Conservation (phyloP, 92 coral and sea anemone genomes). For the Galaxea fascicularis region DNA sequence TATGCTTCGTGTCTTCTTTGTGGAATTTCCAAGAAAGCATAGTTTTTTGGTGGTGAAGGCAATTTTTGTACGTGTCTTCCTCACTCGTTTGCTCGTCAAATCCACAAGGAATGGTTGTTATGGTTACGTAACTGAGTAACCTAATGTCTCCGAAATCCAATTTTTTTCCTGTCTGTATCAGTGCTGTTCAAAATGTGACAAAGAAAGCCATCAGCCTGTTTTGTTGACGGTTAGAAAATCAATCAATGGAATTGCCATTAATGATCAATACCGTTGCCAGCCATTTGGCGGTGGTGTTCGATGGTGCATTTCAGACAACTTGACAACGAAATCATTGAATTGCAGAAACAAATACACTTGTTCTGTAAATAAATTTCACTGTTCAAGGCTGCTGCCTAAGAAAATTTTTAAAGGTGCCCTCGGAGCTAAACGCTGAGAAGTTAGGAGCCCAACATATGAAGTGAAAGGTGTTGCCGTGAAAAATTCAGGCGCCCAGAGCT, state of each 20-base stretch:
- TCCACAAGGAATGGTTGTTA: neutral
- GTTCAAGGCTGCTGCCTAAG: too few species aligned
- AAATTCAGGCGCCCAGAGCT: too few species aligned
- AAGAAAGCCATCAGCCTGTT: constrained; percentile 23
- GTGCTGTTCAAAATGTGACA: constrained; percentile 1
- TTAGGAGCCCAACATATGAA: too few species aligned
- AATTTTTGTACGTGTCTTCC: neutral
- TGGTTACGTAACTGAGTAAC: neutral
- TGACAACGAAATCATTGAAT: neutral
- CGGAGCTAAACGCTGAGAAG: too few species aligned
- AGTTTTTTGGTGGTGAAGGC: neutral
- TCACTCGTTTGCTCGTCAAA: neutral
- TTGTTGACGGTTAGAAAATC: constrained; percentile 16
- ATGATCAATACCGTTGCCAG: neutral
- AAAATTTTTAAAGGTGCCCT: too few species aligned
- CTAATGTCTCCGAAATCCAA: constrained; percentile 1
- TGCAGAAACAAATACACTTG: neutral
- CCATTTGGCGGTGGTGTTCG: constrained; percentile 1
- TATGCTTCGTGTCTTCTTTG: neutral
- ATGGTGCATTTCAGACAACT: neutral
- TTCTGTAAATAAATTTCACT: neutral
- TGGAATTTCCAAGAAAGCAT: neutral
- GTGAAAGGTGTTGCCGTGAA: too few species aligned
- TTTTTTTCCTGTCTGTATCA: constrained; percentile 1
- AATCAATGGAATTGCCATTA: neutral